Evolutionary conservation across 2,888 invertebrate genomes (phyloP).

Genomic region (Drosophila rellima): DNA sequence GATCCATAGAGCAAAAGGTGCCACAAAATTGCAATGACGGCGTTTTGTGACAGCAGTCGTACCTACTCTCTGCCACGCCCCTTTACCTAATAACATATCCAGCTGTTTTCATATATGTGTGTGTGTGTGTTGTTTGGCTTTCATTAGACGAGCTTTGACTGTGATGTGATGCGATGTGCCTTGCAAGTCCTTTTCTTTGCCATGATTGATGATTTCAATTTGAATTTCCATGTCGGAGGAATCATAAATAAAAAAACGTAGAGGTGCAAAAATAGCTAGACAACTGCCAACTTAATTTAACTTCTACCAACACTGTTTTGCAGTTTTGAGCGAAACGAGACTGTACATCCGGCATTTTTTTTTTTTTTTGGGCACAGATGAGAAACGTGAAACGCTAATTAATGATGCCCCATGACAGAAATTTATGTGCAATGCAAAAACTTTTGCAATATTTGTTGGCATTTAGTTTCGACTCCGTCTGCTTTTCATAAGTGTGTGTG

Average conservation of each 20-base stretch:
- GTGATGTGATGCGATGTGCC: slow-evolving; percentile 43
- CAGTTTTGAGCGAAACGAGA: slow-evolving; percentile 50
- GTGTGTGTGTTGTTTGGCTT: slow-evolving; percentile 67
- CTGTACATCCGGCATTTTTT: slow-evolving; percentile 67
- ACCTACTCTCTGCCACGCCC: slow-evolving; percentile 19
- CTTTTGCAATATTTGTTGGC: slow-evolving; percentile 84
- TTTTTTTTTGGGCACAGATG: slow-evolving; percentile 28
- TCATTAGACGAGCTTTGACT: slow-evolving; percentile 66
- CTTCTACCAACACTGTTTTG: slow-evolving; percentile 64
- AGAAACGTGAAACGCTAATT: slow-evolving; percentile 72
- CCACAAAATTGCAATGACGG: slow-evolving; percentile 77
- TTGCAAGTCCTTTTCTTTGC: slow-evolving; percentile 48
- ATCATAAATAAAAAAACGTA: slow-evolving; percentile 64
- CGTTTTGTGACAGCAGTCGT: slow-evolving; percentile 70
- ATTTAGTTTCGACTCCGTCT: slow-evolving; percentile 63
- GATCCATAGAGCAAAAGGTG: slow-evolving; percentile 58
- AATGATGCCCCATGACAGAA: slow-evolving; percentile 85
- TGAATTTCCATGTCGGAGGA: slow-evolving; percentile 78
- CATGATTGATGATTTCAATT: slow-evolving; percentile 83
- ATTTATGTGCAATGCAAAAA: slow-evolving; percentile 83
- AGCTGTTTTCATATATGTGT: slow-evolving; percentile 2
- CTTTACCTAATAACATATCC: slow-evolving; percentile 74
- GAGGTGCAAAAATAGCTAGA: slow-evolving; percentile 18
- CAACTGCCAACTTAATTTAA: slow-evolving; percentile 75
- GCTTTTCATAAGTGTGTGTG: slow-evolving; percentile 5